Evolutionary conservation across 2,888 invertebrate genomes (phyloP).

Genomic region (Nyleta sp.): DNA sequence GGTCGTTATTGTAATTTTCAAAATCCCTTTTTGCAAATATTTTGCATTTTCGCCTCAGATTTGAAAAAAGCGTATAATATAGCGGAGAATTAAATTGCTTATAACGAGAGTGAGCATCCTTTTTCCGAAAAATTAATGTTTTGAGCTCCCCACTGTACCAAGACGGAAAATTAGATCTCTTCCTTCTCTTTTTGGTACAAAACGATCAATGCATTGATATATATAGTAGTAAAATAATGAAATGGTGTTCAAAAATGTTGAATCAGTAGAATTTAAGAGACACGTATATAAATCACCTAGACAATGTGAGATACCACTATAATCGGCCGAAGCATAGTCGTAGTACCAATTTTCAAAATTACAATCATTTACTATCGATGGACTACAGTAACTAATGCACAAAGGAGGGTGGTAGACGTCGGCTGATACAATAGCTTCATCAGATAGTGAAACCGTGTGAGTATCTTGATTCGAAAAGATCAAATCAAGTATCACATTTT

Average conservation of each 20-base stretch:
- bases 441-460: neutral
- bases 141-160: constrained; percentile 15
- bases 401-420: neutral
- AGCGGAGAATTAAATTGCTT: neutral
- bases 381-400: neutral
- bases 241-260: too few species aligned
- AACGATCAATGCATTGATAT: neutral
- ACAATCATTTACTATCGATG: too few species aligned
- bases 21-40: constrained; percentile 4
- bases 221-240: neutral
- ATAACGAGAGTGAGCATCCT: neutral
- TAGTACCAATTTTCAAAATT: neutral
- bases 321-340: neutral
- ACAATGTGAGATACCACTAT: too few species aligned
- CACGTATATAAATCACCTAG: too few species aligned
- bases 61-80: neutral
- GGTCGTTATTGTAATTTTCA: neutral
- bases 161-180: neutral
- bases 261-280: too few species aligned
- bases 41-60: constrained; percentile 13
- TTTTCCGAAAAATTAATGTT: neutral
- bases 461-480: neutral
- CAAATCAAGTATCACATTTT: constrained; percentile 3
- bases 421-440: neutral
- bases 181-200: neutral